Evolutionary conservation across 64 coral and sea anemone genomes (phyloP), one percentile per base, ranked within the genome.

Genomic region (Cladopsammia gracilis): DNA sequence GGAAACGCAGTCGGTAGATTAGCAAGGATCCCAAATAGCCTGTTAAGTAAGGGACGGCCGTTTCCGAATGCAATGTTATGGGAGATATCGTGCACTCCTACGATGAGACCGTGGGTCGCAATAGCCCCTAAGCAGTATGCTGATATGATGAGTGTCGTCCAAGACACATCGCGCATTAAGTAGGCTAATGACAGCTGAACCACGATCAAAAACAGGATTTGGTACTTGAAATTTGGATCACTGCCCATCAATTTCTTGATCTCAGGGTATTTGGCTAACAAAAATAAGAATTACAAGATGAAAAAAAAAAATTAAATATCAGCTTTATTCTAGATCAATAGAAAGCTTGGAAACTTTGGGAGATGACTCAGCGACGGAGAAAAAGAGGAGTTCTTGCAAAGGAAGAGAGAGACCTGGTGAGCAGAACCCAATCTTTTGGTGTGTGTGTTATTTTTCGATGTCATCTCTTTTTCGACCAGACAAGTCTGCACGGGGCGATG

Each of bases 11-110:
- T 96, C 3, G 94, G 85, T 8, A 96, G 50, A 57, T 96, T 96
- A 15, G 86, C 94, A 48, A 96, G 49, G 22, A 92, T 77, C 6
- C 90, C 90, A 72, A 96, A 96, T 15, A 96, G 25, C 6, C 90
- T 76, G 70, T 96, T 96, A 5, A 18, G 23, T 23, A 96, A 77
- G 0, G 94, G 94, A 54, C 60, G 69, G 0, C 90, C 59, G 54
- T 92, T 88, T 4, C 94, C 94, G 52, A 92, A 96, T 12, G 78
- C 66, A 14, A 96, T 71, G 56, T 96, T 96, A 69, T 96, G 94
- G 22, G 84, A 92, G 42, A 96, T 96, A 22, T 96, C 94, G 62
- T 92, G 90, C 16, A 96, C 72, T 10, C 90, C 84, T 25, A 88
- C 83, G 20, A 96, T 72, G 1, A 96, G 73, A 3, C 83, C 85